phyloP scores from a whole-genome alignment of 2,888 invertebrate genomes.

The Andricus curvator region DNA sequence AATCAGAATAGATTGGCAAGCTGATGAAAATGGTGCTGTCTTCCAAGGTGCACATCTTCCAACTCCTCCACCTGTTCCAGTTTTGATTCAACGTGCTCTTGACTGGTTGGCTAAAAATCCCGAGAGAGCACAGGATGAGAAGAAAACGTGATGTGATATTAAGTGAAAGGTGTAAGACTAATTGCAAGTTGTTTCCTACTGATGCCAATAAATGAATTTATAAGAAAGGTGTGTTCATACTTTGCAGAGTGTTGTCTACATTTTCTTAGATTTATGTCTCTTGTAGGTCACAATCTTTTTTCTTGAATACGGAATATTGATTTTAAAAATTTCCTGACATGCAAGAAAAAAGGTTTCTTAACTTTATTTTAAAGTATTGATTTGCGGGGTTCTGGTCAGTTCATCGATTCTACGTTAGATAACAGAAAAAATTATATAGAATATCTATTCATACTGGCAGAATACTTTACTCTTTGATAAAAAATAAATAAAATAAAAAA shows the following conservation, averaged over 20 bases:
- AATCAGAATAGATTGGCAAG: slow-evolving; percentile 74
- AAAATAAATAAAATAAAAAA: too few species aligned
- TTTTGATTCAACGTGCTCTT: slow-evolving; percentile 72
- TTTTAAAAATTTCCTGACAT: too few species aligned
- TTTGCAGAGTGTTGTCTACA: not conserved
- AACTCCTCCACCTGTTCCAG: slow-evolving; percentile 75
- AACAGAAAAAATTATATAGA: too few species aligned
- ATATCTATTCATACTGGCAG: too few species aligned
- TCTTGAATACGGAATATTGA: too few species aligned
- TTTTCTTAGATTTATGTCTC: too few species aligned
- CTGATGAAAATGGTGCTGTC: slow-evolving; percentile 77
- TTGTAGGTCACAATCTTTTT: too few species aligned
- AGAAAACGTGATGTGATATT: slow-evolving; percentile 44
- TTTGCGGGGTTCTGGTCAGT: too few species aligned
- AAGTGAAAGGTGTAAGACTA: not conserved
- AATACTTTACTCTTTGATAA: too few species aligned
- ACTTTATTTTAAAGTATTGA: too few species aligned
- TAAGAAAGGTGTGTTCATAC: not conserved
- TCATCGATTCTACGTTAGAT: too few species aligned
- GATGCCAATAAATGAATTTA: not conserved
- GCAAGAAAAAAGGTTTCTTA: too few species aligned
- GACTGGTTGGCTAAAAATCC: slow-evolving; percentile 72
- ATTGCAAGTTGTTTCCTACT: not conserved
- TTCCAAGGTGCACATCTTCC: slow-evolving; percentile 77
- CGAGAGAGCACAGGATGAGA: not conserved